Evolutionary conservation across 2,888 invertebrate genomes (phyloP).

Genomic region (Bellardia pandia): DNA sequence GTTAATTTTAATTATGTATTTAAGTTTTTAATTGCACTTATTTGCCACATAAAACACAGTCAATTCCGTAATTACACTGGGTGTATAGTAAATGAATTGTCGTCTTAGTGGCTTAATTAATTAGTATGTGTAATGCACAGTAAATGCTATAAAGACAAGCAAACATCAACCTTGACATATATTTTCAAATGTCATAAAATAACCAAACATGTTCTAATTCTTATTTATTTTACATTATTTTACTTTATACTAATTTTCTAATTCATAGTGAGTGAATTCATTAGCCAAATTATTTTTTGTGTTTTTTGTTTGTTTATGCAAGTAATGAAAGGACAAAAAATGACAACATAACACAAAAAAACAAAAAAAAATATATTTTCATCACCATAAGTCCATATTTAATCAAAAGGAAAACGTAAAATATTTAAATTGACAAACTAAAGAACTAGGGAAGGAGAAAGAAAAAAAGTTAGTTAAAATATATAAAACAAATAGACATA

Average conservation of each 20-base stretch:
- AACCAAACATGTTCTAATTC: neutral
- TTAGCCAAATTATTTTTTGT: slow-evolving; percentile 47
- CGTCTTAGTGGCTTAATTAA: neutral
- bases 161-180: slow-evolving; percentile 19
- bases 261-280: slow-evolving; percentile 16
- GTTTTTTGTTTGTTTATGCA: slow-evolving; percentile 7
- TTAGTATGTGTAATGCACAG: neutral
- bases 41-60: too few species aligned
- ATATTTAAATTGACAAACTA: slow-evolving; percentile 20
- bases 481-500: slow-evolving; percentile 35
- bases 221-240: slow-evolving; percentile 2
- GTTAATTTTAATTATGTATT: too few species aligned
- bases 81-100: too few species aligned
- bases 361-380: slow-evolving; percentile 4
- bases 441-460: neutral
- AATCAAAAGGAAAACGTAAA: neutral
- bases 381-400: slow-evolving; percentile 20
- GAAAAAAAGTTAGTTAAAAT: neutral
- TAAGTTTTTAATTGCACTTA: too few species aligned
- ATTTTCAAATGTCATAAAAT: neutral
- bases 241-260: neutral
- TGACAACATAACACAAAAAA: neutral
- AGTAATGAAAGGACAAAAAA: slow-evolving; percentile 3
- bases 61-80: too few species aligned
- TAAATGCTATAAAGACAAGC: neutral